These are phyloP conservation scores for Druon quercuslanigerum DNA, from an alignment of 1,140 invertebrate species.

Conservation along the genomic window DNA sequence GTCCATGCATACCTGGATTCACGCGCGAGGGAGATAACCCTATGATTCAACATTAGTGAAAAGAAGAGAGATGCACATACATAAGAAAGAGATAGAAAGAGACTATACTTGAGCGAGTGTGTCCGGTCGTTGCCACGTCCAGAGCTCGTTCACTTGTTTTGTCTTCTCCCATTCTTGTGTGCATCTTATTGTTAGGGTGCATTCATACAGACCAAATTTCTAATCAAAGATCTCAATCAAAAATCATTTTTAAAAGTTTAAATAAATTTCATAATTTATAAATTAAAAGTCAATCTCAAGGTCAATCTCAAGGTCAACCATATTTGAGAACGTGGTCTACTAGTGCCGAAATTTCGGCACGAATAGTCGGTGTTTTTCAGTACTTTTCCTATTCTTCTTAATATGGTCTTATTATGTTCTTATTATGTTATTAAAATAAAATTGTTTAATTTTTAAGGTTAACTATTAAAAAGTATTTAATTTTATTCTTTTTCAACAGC, in stretches of 20 bases:
- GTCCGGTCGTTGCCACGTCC: constrained; percentile 72
- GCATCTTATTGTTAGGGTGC: constrained; percentile 43
- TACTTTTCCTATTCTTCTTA: no score
- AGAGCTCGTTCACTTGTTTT: constrained; percentile 71
- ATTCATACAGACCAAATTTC: constrained; percentile 42
- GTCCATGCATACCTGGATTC: constrained; percentile 50
- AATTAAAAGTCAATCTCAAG: no score
- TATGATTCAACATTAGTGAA: constrained; percentile 37
- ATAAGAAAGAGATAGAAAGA: constrained; percentile 20
- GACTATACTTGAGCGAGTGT: constrained; percentile 60
- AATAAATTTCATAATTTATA: background rate
- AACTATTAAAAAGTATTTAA: no score
- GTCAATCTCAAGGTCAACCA: no score
- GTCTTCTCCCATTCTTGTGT: constrained; percentile 52
- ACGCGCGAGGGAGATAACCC: constrained; percentile 35
- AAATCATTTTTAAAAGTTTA: background rate
- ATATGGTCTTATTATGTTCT: no score
- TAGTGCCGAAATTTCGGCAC: no score
- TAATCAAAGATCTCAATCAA: background rate
- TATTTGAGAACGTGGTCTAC: no score
- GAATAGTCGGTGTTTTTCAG: no score
- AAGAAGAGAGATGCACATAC: constrained; percentile 40
- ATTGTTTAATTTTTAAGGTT: no score
- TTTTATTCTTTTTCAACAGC: no score
- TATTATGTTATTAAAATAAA: no score